A percentile compares a stretch with the other conserved stretches of the same genome.
Conservation (phyloP, 2,113 vertebrate species). For the Notarius lentiginosus region DNA sequence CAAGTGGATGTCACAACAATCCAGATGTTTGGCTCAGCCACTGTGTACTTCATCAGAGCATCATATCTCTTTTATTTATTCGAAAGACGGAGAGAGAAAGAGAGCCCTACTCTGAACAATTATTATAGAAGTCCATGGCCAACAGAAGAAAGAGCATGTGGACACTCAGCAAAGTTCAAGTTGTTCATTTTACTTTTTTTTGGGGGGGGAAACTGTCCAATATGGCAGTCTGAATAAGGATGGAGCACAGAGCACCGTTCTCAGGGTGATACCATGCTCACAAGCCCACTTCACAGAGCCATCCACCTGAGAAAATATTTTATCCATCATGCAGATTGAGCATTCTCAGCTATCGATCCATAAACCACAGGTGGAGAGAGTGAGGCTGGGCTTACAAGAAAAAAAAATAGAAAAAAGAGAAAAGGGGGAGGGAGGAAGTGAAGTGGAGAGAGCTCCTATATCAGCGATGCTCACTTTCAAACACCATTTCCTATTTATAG, state of each 20-base stretch:
- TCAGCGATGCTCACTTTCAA: slow-evolving; percentile 43
- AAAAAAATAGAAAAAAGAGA: background rate
- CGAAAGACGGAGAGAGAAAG: background rate
- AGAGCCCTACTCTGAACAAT: background rate
- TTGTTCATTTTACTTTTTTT: background rate
- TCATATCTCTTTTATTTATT: slow-evolving; percentile 15
- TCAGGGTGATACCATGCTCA: slow-evolving; percentile 37
- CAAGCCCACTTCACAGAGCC: slow-evolving; percentile 44
- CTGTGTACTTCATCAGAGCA: background rate
- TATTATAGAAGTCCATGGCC: slow-evolving; percentile 15
- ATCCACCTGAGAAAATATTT: slow-evolving; percentile 42
- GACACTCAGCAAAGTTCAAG: slow-evolving; percentile 35
- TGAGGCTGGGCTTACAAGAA: background rate
- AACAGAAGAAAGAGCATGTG: background rate
- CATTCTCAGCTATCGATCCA: slow-evolving; percentile 49
- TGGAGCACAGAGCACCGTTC: background rate
- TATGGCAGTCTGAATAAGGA: background rate
- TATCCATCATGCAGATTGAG: slow-evolving; percentile 37
- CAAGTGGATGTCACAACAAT: slow-evolving; percentile 16
- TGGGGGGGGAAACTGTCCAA: background rate
- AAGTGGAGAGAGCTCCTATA: slow-evolving; percentile 23
- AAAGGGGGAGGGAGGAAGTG: background rate
- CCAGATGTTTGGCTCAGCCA: slow-evolving; percentile 37
- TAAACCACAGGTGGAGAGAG: slow-evolving; percentile 22
- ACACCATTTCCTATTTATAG: slow-evolving; percentile 53